Percentiles rank a stretch among this genome's conserved stretches.
phyloP scores from a whole-genome alignment of 2,888 invertebrate genomes.

The Drosophila lacicola region DNA sequence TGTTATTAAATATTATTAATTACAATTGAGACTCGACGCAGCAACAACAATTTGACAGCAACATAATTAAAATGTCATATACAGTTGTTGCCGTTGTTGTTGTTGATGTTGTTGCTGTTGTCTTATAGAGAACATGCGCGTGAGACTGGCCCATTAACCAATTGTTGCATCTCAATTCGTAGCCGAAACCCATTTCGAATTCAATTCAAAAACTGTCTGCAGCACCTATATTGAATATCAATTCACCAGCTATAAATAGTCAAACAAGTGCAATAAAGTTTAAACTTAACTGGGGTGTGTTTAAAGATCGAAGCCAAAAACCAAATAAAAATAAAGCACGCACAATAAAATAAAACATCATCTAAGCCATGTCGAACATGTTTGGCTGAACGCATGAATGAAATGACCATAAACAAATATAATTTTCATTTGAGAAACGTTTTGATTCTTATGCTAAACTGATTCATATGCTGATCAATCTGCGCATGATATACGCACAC shows the following conservation, averaged over 20 bases:
- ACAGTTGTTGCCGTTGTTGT: slow-evolving; percentile 29
- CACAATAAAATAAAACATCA: slow-evolving; percentile 18
- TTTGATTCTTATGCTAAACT: slow-evolving; percentile 75
- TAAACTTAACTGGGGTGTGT: slow-evolving; percentile 37
- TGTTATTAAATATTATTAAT: slow-evolving; percentile 78
- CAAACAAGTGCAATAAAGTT: slow-evolving; percentile 44
- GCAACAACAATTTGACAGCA: slow-evolving; percentile 70
- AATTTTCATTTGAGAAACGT: slow-evolving; percentile 73
- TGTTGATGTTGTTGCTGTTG: slow-evolving; percentile 17
- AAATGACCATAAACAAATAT: slow-evolving; percentile 53
- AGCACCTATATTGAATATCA: slow-evolving; percentile 40
- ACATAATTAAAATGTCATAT: slow-evolving; percentile 80
- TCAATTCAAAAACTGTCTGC: slow-evolving; percentile 28
- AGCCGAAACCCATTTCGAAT: slow-evolving; percentile 27
- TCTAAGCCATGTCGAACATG: slow-evolving; percentile 65
- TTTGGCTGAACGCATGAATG: slow-evolving; percentile 61
- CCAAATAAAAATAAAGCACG: not conserved
- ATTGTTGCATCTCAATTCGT: slow-evolving; percentile 45
- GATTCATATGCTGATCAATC: slow-evolving; percentile 75
- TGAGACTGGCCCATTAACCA: slow-evolving; percentile 68
- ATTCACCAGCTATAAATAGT: slow-evolving; percentile 48
- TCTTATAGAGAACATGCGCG: slow-evolving; percentile 40
- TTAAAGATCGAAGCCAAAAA: slow-evolving; percentile 8
- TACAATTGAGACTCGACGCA: slow-evolving; percentile 64
- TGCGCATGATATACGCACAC: slow-evolving; percentile 47